These are phyloP conservation scores for Notechis scutatus DNA, from an alignment of 2,113 vertebrate species.

Conservation along the genomic window DNA sequence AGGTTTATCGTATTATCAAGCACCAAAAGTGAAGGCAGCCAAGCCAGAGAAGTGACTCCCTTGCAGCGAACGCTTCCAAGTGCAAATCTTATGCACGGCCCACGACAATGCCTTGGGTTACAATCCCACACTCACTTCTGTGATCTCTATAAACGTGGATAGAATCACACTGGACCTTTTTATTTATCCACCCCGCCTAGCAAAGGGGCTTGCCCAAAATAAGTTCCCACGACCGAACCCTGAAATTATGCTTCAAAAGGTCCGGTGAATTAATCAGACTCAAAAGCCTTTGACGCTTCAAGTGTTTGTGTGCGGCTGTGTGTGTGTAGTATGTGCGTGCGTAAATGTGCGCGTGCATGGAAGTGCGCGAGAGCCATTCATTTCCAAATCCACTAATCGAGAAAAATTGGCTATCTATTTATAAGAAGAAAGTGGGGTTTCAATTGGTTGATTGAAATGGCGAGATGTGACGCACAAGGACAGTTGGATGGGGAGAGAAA, in stretches of 20 bases:
- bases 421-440: constrained; percentile 67
- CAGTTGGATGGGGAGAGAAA: constrained; percentile 78
- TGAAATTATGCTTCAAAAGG: not conserved
- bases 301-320: not conserved
- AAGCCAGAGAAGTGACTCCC: not conserved
- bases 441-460: constrained; percentile 88
- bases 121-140: not conserved
- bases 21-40: not conserved
- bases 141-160: not conserved
- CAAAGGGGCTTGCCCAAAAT: constrained; percentile 46
- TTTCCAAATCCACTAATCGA: constrained; percentile 76
- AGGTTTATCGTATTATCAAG: not conserved
- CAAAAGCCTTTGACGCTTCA: not conserved
- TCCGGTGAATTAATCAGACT: constrained; percentile 21
- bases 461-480: constrained; percentile 92
- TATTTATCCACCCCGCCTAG: not conserved
- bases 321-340: not conserved
- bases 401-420: constrained; percentile 63
- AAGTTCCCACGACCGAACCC: constrained; percentile 43
- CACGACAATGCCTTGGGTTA: constrained; percentile 16
- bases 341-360: constrained; percentile 28
- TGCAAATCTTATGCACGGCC: not conserved
- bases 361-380: constrained; percentile 35
- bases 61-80: not conserved
- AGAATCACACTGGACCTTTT: not conserved